Evolutionary conservation across 1,140 invertebrate species (phyloP).

Genomic region (Pachypsylla venusta): DNA sequence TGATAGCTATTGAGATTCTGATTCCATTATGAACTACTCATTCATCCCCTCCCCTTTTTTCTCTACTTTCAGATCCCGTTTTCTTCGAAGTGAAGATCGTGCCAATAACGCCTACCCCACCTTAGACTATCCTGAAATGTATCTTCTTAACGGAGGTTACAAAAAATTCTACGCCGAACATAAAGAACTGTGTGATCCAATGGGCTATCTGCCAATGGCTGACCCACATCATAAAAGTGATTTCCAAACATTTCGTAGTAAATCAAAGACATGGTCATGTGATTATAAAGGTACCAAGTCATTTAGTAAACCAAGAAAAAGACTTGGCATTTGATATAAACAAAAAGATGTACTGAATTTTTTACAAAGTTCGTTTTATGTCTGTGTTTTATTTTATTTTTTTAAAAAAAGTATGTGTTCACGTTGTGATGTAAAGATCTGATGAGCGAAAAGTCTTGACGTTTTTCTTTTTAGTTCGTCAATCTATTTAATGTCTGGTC

Average conservation of each 20-base stretch:
- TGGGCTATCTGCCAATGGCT: constrained; percentile 60
- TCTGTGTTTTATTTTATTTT: too few relatives aligned
- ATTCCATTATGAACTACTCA: too few relatives aligned
- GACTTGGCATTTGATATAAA: background rate
- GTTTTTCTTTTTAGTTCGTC: too few relatives aligned
- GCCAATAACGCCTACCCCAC: constrained; percentile 74
- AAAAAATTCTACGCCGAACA: constrained; percentile 66
- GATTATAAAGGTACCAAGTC: constrained; percentile 5
- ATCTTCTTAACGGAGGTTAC: constrained; percentile 89
- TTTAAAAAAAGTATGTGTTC: too few relatives aligned
- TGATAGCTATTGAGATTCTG: too few relatives aligned
- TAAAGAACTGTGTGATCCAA: constrained; percentile 56
- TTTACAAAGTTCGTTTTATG: too few relatives aligned
- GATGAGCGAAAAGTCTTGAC: too few relatives aligned
- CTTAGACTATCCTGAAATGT: constrained; percentile 85
- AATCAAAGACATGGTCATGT: constrained; percentile 42
- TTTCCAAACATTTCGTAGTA: constrained; percentile 52
- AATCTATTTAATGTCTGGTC: too few relatives aligned
- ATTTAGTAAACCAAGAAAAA: background rate
- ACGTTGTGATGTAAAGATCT: too few relatives aligned
- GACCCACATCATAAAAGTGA: constrained; percentile 57
- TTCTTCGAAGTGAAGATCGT: constrained; percentile 70
- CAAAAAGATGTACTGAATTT: too few relatives aligned
- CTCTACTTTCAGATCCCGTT: constrained; percentile 50
- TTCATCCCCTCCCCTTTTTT: background rate